Evolutionary conservation across 2,888 invertebrate genomes (phyloP).

Genomic region (Scrobipalpa costella): DNA sequence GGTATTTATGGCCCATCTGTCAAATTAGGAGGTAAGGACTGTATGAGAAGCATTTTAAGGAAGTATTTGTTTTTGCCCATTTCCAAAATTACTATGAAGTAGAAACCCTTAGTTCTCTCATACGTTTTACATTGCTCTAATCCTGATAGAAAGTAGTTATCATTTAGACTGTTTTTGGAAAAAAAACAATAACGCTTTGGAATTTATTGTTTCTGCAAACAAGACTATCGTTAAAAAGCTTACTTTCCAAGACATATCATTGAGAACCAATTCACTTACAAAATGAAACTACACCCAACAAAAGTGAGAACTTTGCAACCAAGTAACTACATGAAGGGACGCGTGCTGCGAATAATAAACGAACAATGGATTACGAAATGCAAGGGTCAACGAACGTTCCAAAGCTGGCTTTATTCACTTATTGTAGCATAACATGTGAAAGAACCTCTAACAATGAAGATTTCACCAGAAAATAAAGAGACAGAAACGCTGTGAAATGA

Average conservation of each 20-base stretch:
- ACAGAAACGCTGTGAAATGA: conserved; percentile 12
- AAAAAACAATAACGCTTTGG: no score
- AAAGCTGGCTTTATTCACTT: conserved; percentile 31
- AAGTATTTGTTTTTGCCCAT: no score
- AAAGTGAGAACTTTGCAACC: conserved; percentile 31
- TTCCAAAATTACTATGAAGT: no score
- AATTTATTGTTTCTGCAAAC: no score
- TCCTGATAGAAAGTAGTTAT: no score
- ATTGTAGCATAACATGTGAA: conserved; percentile 28
- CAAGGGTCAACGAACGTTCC: conserved; percentile 57
- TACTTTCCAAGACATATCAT: background rate
- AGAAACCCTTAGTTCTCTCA: no score
- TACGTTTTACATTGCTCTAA: no score
- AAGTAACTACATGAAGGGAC: conserved; percentile 34
- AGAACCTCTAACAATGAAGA: conserved; percentile 21
- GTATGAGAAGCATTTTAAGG: no score
- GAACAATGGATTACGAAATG: conserved; percentile 63
- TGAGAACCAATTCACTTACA: background rate
- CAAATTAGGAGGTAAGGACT: no score
- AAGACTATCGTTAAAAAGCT: no score
- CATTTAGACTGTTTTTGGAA: no score
- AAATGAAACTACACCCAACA: conserved; percentile 20
- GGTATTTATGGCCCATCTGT: no score
- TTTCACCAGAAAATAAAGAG: conserved; percentile 21
- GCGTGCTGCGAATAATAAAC: conserved; percentile 45